Conservation (phyloP, 2,888 invertebrate species). For the Atherix ibis region DNA sequence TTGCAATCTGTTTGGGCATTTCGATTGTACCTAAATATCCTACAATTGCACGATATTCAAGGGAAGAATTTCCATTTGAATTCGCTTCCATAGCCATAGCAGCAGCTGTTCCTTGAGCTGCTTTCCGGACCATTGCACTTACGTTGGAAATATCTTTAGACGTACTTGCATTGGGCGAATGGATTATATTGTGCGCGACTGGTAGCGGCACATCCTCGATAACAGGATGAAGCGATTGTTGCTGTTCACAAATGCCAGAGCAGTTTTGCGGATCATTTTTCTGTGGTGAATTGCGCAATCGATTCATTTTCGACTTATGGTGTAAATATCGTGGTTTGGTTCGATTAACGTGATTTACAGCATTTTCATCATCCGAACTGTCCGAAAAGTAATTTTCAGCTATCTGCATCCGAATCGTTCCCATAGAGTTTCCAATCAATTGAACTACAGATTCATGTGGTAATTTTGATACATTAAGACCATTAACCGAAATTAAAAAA, state of each 20-base stretch:
- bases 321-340: conserved; percentile 33
- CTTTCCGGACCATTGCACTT: conserved; percentile 29
- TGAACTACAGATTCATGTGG: conserved; percentile 88
- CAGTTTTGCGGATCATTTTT: conserved; percentile 17
- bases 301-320: conserved; percentile 37
- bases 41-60: conserved; percentile 72
- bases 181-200: conserved; percentile 18
- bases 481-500: conserved; percentile 82
- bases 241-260: conserved; percentile 12
- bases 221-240: conserved; percentile 22
- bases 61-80: conserved; percentile 29
- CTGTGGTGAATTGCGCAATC: conserved; percentile 43
- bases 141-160: conserved; percentile 32
- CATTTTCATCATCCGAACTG: conserved; percentile 63
- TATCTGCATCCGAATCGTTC: conserved; percentile 68
- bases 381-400: conserved; percentile 76
- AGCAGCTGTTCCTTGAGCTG: conserved; percentile 11
- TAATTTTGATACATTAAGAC: conserved; percentile 76
- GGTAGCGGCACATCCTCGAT: conserved; percentile 23
- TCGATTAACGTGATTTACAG: conserved; percentile 30
- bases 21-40: conserved; percentile 94
- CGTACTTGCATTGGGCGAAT: conserved; percentile 19
- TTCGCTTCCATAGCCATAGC: conserved; percentile 8
- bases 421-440: conserved; percentile 73
- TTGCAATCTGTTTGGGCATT: conserved; percentile 71